Conservation (phyloP, 2,797 vertebrate species). For the Falco columbarius region DNA sequence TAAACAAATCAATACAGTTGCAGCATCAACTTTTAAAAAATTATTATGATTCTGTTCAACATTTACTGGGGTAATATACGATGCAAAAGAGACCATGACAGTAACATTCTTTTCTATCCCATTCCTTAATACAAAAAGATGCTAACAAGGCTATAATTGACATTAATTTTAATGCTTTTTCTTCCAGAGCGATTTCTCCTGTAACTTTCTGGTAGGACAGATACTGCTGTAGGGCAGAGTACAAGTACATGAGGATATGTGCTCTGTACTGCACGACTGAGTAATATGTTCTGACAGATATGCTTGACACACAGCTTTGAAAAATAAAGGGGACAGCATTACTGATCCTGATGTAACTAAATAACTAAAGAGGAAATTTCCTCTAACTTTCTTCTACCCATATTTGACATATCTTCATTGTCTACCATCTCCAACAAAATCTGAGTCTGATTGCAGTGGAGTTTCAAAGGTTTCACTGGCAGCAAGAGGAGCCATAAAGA, state of each 20-base stretch:
- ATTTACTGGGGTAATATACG: background rate
- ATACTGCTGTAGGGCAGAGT: background rate
- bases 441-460: background rate
- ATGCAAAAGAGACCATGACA: background rate
- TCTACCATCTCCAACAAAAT: background rate
- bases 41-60: background rate
- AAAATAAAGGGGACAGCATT: background rate
- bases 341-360: background rate
- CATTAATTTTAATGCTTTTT: background rate
- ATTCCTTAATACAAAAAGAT: background rate
- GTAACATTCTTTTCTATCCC: background rate
- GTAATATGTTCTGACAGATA: background rate
- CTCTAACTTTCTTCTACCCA: background rate
- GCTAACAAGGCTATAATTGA: background rate
- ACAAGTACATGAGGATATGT: background rate
- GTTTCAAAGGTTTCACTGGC: background rate
- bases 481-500: background rate
- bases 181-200: background rate
- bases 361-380: background rate
- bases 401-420: background rate
- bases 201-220: background rate
- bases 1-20: background rate
- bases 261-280: background rate
- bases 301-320: background rate
- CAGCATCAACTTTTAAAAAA: background rate